Base-by-base conservation (phyloP, 2,888 invertebrate genomes). In the Caenorhabditis auriculariae region DNA sequence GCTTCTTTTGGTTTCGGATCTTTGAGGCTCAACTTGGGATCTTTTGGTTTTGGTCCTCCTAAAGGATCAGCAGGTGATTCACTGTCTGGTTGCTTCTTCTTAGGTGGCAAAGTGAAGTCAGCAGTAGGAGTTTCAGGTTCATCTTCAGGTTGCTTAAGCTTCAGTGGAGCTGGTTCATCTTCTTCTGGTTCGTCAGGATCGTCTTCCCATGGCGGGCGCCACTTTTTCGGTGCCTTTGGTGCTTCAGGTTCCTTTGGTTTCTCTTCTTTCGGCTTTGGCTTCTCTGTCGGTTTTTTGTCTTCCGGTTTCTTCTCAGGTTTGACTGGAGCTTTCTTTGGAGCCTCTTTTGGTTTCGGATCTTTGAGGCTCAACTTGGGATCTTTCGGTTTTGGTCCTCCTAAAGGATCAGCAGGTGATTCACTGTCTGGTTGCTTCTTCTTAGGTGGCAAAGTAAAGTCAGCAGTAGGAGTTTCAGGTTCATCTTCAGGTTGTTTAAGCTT, bases 101-200 rank as follows among this genome's bases (percentile, higher is more conserved):
- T n/a, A n/a, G n/a, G n/a, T n/a, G n/a, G n/a, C n/a, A n/a, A n/a
- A n/a, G n/a, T n/a, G n/a, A n/a, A n/a, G n/a, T n/a, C n/a, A n/a
- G n/a, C n/a, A n/a, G n/a, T n/a, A n/a, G n/a, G n/a, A n/a, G n/a
- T n/a, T n/a, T n/a, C n/a, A n/a, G n/a, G n/a, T n/a, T n/a, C n/a
- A n/a, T n/a, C n/a, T n/a, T n/a, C n/a, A n/a, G n/a, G n/a, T n/a
- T n/a, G n/a, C n/a, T n/a, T n/a, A n/a, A n/a, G n/a, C n/a, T n/a
- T n/a, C n/a, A n/a, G n/a, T n/a, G n/a, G n/a, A n/a, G n/a, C n/a
- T n/a, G n/a, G n/a, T n/a, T n/a, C n/a, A 42, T 66, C 62, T 1
- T 54, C 48, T 42, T 67, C 67, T 2, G 60, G 60, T 38, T 67
- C 63, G n/a, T 67, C 61, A 27, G 61, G 60, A 12, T 37, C 54